Evolutionary conservation across 2,113 vertebrate genomes (phyloP).

Genomic region (Megalops atlanticus): DNA sequence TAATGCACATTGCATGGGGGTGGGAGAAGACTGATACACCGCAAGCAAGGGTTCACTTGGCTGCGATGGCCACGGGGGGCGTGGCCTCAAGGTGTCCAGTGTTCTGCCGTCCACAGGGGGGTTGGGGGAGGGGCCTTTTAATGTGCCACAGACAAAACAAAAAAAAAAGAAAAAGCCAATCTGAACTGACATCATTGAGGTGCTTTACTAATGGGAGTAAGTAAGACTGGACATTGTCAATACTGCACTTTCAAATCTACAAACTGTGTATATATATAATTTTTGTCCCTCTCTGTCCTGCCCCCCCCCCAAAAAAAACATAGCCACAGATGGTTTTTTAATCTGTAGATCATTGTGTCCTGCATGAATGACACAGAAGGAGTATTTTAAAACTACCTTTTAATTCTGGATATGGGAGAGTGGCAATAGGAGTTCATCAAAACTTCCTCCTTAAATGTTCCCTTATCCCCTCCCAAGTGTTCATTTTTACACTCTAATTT

Average conservation of each 20-base stretch:
- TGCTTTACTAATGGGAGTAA: neutral
- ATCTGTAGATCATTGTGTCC: neutral
- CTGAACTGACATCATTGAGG: neutral
- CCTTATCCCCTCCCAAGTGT: neutral
- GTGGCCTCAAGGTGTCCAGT: too few species aligned
- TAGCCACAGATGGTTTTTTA: neutral
- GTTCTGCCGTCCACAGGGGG: too few species aligned
- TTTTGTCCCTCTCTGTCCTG: too few species aligned
- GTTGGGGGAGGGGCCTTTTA: neutral
- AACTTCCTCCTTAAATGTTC: neutral
- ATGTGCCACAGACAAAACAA: neutral
- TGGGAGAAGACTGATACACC: neutral
- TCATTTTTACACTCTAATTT: neutral
- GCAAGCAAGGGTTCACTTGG: neutral
- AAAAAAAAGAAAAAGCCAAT: neutral
- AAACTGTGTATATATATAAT: neutral
- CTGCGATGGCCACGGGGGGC: neutral
- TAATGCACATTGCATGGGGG: neutral
- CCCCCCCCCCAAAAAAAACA: too few species aligned
- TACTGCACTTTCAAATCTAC: neutral
- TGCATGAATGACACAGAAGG: neutral
- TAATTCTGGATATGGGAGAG: neutral
- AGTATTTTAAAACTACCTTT: neutral
- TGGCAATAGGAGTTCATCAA: constrained; percentile 1
- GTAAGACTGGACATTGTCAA: neutral